Evolutionary conservation across 2,113 vertebrate species (phyloP).

Genomic region (Dolichotis patagonum): DNA sequence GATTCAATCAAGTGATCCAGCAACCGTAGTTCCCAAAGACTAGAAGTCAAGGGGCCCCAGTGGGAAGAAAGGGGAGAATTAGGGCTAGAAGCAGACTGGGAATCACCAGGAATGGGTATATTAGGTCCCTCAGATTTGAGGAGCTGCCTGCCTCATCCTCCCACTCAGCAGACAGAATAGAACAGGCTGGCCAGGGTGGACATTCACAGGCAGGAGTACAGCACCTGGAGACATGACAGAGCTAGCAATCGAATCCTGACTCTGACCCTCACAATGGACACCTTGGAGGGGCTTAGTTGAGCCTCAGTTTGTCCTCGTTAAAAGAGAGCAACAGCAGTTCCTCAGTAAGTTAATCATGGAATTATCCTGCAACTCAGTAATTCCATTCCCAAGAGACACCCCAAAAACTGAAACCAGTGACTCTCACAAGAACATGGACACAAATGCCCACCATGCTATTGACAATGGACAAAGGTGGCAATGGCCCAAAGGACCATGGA

Average conservation of each 20-base stretch:
- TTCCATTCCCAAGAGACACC: not conserved
- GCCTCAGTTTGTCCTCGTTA: not conserved
- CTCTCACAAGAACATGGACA: not conserved
- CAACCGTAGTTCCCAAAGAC: not conserved
- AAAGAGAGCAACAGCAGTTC: not conserved
- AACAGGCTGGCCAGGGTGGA: accelerated
- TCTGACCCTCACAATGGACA: not conserved
- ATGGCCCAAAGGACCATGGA: not conserved
- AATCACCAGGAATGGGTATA: not conserved
- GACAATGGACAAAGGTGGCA: not conserved
- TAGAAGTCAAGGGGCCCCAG: not conserved
- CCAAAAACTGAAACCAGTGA: not conserved
- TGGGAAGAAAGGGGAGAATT: not conserved
- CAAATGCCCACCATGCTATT: not conserved
- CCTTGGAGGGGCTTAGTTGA: not conserved
- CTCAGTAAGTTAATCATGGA: not conserved
- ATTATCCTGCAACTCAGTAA: not conserved
- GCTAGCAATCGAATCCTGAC: not conserved
- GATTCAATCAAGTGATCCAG: not conserved
- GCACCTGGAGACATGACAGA: not conserved
- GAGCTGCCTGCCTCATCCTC: not conserved
- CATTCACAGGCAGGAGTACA: not conserved
- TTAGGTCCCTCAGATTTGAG: not conserved
- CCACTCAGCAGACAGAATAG: not conserved
- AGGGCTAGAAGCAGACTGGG: not conserved